Conservation (phyloP, 2,113 vertebrate genomes). For the Hepsetus odoe region DNA sequence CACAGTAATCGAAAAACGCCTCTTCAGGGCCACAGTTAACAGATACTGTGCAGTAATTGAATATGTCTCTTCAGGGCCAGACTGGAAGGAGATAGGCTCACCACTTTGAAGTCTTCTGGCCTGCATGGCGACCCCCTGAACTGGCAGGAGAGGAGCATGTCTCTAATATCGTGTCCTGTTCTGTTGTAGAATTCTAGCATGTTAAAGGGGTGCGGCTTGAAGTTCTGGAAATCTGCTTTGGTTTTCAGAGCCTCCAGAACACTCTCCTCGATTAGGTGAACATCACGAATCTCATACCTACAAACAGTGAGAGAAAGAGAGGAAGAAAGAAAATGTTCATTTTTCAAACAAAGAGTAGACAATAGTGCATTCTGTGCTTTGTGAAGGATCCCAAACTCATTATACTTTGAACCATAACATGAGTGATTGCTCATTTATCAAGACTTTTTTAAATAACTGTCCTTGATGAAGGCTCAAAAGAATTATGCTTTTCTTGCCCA, state of each 20-base stretch:
- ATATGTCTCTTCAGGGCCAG: neutral
- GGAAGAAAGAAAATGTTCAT: neutral
- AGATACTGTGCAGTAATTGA: neutral
- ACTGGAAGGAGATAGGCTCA: conserved; percentile 69
- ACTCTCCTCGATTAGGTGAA: conserved; percentile 91
- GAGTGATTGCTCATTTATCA: no score
- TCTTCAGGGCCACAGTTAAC: neutral
- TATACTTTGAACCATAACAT: no score
- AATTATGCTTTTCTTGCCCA: no score
- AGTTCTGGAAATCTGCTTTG: conserved; percentile 94
- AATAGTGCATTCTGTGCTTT: no score
- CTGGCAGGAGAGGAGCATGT: conserved; percentile 94
- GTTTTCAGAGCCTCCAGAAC: conserved; percentile 92
- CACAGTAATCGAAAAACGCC: neutral
- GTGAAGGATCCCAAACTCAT: no score
- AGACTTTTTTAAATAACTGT: no score
- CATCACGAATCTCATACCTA: conserved; percentile 94
- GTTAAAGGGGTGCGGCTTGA: conserved; percentile 96
- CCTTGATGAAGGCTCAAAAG: no score
- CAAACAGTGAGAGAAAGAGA: neutral
- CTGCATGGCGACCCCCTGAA: conserved; percentile 88
- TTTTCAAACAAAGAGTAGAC: no score
- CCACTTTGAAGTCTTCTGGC: conserved; percentile 94
- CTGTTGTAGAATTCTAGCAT: conserved; percentile 97
- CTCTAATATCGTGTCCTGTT: conserved; percentile 91